Evolutionary conservation across 2,888 invertebrate species (phyloP).

Genomic region (Galerucella nymphaeae): DNA sequence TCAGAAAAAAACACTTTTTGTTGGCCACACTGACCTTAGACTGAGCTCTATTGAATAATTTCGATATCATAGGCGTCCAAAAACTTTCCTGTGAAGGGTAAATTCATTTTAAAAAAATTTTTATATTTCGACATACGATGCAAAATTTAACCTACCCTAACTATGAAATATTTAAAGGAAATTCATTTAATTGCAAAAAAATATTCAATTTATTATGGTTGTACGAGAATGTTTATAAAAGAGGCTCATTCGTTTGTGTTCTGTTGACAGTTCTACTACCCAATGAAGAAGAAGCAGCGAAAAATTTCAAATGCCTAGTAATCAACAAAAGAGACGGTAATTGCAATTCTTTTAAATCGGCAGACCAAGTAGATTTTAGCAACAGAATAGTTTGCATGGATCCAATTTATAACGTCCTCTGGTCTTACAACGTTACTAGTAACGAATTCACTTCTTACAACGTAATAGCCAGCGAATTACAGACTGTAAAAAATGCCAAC

Average conservation of each 20-base stretch:
- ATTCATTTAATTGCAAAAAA: no score
- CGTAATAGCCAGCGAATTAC: slow-evolving; percentile 81
- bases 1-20: no score
- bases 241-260: not conserved
- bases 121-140: no score
- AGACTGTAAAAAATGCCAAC: slow-evolving; percentile 58
- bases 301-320: slow-evolving; percentile 84
- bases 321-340: slow-evolving; percentile 91
- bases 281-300: slow-evolving; percentile 79
- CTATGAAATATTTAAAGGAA: no score
- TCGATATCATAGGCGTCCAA: no score
- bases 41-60: no score
- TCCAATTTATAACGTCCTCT: slow-evolving; percentile 91
- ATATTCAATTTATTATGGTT: no score
- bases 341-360: slow-evolving; percentile 84
- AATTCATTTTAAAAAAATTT: no score
- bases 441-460: slow-evolving; percentile 83
- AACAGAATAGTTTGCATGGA: slow-evolving; percentile 87
- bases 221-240: not conserved
- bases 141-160: no score
- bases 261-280: slow-evolving; percentile 79
- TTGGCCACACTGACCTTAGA: no score
- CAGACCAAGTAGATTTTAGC: slow-evolving; percentile 86
- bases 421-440: slow-evolving; percentile 84
- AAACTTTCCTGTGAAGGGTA: no score